Conservation (phyloP, 1,140 invertebrate species). For the Saxidomus purpurata region DNA sequence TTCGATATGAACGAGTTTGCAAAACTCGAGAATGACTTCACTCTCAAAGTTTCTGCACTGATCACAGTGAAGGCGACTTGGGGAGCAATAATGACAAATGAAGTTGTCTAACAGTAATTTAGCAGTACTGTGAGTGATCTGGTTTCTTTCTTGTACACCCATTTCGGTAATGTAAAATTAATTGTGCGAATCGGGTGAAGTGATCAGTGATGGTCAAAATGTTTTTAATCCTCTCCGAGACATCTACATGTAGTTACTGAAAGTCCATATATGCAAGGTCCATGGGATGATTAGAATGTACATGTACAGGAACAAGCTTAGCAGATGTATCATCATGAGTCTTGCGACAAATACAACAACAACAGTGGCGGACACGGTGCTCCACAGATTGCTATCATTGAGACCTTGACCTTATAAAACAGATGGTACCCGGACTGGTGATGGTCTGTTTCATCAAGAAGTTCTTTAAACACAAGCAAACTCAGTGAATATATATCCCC, state of each 20-base stretch:
- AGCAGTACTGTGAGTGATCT: no score
- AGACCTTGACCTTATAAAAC: constrained; percentile 16
- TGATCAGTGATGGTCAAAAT: constrained; percentile 10
- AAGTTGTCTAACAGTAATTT: no score
- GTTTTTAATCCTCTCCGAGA: constrained; percentile 43
- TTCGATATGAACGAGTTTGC: no score
- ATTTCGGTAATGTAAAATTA: no score
- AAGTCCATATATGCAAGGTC: constrained; percentile 66
- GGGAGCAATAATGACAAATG: no score
- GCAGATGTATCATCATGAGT: not conserved
- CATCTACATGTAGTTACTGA: constrained; percentile 47
- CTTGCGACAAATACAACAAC: constrained; percentile 42
- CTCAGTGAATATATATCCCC: no score
- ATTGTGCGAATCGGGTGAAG: no score
- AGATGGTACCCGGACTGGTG: not conserved
- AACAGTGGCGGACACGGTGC: constrained; percentile 20
- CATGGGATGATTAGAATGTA: constrained; percentile 4
- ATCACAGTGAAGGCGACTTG: no score
- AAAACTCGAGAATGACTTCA: no score
- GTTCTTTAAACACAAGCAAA: constrained; percentile 43
- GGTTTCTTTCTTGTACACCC: no score
- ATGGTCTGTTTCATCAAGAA: constrained; percentile 58
- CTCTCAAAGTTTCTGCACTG: no score
- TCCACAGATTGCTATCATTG: not conserved
- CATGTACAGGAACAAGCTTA: constrained; percentile 36